These are phyloP conservation scores for Zosterops japonicus DNA, from an alignment of 2,113 vertebrate genomes.

Conservation along the genomic window DNA sequence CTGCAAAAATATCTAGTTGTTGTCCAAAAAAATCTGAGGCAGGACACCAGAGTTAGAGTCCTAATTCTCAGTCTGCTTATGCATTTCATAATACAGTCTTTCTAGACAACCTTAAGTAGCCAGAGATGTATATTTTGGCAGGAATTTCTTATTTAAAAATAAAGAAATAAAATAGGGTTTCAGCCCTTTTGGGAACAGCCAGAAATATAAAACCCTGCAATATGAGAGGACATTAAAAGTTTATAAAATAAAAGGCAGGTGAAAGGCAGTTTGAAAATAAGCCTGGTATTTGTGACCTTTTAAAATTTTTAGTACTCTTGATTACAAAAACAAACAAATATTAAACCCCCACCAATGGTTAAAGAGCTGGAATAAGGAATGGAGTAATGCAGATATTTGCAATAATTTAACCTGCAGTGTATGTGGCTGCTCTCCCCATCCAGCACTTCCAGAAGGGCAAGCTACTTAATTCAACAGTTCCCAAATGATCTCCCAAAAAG, in stretches of 20 bases:
- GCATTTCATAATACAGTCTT: not conserved
- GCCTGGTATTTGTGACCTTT: not conserved
- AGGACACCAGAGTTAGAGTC: not conserved
- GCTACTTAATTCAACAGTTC: not conserved
- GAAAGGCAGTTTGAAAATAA: not conserved
- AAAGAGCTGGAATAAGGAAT: not conserved
- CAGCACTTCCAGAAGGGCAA: not conserved
- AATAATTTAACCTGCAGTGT: not conserved
- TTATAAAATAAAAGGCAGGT: not conserved
- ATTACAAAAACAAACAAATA: not conserved
- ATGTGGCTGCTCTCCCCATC: not conserved
- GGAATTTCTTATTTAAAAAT: not conserved
- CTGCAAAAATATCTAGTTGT: not conserved
- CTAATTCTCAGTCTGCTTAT: not conserved
- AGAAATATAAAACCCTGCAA: not conserved
- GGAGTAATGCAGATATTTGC: not conserved
- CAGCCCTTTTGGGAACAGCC: not conserved
- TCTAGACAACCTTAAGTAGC: not conserved
- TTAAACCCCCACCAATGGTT: not conserved
- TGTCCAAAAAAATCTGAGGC: not conserved
- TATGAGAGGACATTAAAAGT: not conserved
- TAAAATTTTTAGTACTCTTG: not conserved
- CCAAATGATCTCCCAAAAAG: not conserved
- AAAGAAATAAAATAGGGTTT: not conserved
- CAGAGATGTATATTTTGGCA: not conserved